A percentile compares a stretch with the other conserved stretches of the same genome.
These are phyloP conservation scores for Colossoma macropomum DNA, from an alignment of 2,113 vertebrate species.

Conservation along the genomic window DNA sequence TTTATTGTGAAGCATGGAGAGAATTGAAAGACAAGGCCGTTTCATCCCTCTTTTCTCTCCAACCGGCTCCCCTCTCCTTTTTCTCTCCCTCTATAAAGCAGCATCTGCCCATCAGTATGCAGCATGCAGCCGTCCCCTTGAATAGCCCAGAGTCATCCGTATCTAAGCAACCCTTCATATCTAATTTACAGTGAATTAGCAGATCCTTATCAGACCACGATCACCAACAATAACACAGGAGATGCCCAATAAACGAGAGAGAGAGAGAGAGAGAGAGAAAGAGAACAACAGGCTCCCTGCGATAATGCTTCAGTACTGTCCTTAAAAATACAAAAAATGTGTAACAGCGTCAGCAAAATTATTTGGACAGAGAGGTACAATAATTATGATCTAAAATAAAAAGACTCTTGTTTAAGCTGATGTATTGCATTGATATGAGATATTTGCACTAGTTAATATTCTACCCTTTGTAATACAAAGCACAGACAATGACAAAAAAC, in stretches of 20 bases:
- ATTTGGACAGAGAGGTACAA: too few relatives aligned
- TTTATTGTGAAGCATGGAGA: background rate
- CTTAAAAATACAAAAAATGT: background rate
- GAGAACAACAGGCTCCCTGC: background rate
- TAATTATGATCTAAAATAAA: too few relatives aligned
- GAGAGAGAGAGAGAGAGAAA: background rate
- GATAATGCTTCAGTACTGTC: background rate
- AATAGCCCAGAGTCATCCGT: conserved; percentile 86
- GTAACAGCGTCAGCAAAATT: too few relatives aligned
- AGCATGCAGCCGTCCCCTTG: conserved; percentile 78
- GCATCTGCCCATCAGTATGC: conserved; percentile 82
- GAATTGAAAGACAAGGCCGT: conserved; percentile 25
- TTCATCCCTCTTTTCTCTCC: conserved; percentile 48
- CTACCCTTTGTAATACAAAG: background rate
- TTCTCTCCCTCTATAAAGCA: conserved; percentile 67
- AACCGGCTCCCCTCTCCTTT: conserved; percentile 53
- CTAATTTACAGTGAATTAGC: conserved; percentile 84
- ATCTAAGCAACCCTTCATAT: conserved; percentile 89
- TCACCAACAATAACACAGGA: conserved; percentile 83
- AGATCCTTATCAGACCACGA: conserved; percentile 88
- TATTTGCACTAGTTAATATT: background rate
- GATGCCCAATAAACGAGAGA: conserved; percentile 67
- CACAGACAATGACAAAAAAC: background rate
- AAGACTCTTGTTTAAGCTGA: background rate
- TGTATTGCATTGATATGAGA: background rate